phyloP scores from a whole-genome alignment of 2,113 vertebrate genomes.

The Platichthys flesus region DNA sequence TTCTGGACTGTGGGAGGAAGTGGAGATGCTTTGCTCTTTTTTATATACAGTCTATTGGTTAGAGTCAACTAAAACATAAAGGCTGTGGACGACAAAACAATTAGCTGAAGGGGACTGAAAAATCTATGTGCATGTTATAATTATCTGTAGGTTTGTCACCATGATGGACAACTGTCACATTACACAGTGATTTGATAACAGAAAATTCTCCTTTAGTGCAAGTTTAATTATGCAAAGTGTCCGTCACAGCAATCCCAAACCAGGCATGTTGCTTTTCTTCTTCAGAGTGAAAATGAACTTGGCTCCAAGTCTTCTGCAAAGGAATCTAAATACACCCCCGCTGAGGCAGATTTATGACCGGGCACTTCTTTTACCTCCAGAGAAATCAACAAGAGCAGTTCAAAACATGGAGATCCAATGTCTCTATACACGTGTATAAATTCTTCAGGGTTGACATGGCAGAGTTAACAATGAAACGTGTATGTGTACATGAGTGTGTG shows the following conservation, averaged over 20 bases:
- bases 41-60: no score
- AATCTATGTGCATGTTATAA: background rate
- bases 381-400: constrained; percentile 5
- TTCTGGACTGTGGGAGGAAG: no score
- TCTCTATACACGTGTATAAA: background rate
- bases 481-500: background rate
- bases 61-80: background rate
- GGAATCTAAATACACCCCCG: constrained; percentile 23
- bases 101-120: background rate
- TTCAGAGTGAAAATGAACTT: constrained; percentile 25
- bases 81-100: background rate
- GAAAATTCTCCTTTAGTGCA: background rate
- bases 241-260: background rate
- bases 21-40: no score
- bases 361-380: background rate
- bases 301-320: constrained; percentile 1
- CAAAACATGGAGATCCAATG: constrained; percentile 13
- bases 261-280: background rate
- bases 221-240: background rate
- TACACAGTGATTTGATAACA: background rate
- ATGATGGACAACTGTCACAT: no score
- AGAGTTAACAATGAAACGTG: background rate
- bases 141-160: no score
- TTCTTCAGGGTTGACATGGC: constrained; percentile 19
- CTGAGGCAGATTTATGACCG: constrained; percentile 38